phyloP scores from a whole-genome alignment of 1,140 invertebrate genomes.

The Philotrypesis tridentata region DNA sequence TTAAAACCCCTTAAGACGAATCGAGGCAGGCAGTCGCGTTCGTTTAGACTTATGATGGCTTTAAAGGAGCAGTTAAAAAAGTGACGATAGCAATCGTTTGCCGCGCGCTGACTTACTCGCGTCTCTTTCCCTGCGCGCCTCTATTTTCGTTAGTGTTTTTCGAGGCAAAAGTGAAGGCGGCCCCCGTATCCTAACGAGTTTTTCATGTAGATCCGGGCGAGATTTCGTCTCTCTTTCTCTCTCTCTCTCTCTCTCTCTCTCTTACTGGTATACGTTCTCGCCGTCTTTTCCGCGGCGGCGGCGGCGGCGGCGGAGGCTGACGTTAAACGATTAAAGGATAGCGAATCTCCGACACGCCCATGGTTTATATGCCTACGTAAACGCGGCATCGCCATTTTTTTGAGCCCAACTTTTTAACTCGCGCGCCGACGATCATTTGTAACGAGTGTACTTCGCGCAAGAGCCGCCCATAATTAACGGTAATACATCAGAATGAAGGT shows the following conservation, averaged over 20 bases:
- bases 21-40: neutral
- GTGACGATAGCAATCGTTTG: slow-evolving; percentile 48
- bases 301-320: too few relatives aligned
- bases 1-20: slow-evolving; percentile 25
- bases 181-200: slow-evolving; percentile 17
- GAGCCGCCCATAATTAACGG: slow-evolving; percentile 20
- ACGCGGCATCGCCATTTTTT: neutral
- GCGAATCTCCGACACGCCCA: neutral
- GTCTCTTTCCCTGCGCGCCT: neutral
- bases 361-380: neutral
- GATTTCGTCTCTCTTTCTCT: neutral
- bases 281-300: neutral
- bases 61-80: slow-evolving; percentile 34
- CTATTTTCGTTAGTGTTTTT: slow-evolving; percentile 53
- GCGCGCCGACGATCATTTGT: slow-evolving; percentile 4
- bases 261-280: neutral
- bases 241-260: too few relatives aligned
- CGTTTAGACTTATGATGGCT: slow-evolving; percentile 22
- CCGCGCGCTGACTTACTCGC: slow-evolving; percentile 40
- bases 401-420: neutral
- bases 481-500: slow-evolving; percentile 12
- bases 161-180: neutral
- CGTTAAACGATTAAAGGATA: slow-evolving; percentile 7
- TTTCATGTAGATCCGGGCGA: slow-evolving; percentile 21
- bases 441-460: neutral